Evolutionary conservation across 2,888 invertebrate genomes (phyloP).

Genomic region (Phaedon cochleariae): DNA sequence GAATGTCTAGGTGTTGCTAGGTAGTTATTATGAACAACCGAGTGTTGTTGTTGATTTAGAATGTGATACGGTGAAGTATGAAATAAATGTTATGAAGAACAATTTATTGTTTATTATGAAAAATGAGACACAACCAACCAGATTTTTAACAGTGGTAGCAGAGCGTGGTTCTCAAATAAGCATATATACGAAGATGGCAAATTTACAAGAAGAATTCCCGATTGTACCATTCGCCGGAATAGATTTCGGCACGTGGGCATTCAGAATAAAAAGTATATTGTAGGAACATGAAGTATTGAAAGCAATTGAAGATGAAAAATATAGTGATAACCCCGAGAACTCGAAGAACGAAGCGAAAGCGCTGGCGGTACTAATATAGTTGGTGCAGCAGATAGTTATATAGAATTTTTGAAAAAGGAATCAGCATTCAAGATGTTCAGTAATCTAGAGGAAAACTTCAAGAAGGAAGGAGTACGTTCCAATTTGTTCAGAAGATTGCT

Average conservation of each 20-base stretch:
- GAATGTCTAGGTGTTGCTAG: too few species aligned
- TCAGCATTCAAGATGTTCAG: constrained; percentile 6
- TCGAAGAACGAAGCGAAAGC: neutral
- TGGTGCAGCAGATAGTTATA: constrained; percentile 5
- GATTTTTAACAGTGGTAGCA: neutral
- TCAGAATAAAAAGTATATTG: constrained; percentile 10
- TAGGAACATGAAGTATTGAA: neutral
- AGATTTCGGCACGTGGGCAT: constrained; percentile 10
- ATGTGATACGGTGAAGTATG: too few species aligned
- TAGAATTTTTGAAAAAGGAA: constrained; percentile 8
- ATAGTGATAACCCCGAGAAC: neutral
- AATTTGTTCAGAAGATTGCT: constrained; percentile 2
- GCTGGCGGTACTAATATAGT: constrained; percentile 5
- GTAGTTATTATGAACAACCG: too few species aligned
- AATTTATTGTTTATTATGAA: too few species aligned
- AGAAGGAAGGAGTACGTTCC: constrained; percentile 5
- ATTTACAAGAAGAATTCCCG: neutral
- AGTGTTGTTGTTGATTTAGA: too few species aligned
- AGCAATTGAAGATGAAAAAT: constrained; percentile 12
- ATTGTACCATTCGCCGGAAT: constrained; percentile 13
- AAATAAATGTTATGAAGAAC: too few species aligned
- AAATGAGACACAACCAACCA: too few species aligned
- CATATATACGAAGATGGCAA: neutral
- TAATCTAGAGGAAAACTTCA: constrained; percentile 12
- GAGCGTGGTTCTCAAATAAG: neutral